These are phyloP conservation scores for Taurulus bubalis DNA, from an alignment of 2,113 vertebrate species.

Conservation along the genomic window DNA sequence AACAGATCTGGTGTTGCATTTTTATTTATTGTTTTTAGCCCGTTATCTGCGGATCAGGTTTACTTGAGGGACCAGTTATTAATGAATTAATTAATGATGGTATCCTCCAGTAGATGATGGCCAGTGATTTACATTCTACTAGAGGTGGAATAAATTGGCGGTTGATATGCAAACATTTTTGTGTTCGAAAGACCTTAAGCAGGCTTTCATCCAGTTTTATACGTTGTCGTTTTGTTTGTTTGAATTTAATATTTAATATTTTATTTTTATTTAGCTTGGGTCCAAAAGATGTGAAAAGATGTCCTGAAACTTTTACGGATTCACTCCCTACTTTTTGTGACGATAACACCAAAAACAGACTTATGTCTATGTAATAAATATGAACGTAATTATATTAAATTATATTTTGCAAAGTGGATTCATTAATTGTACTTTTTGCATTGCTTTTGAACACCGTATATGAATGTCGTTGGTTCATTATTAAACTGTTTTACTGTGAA, in stretches of 20 bases:
- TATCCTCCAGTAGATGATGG: not conserved
- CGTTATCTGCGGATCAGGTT: not conserved
- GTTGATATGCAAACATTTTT: not conserved
- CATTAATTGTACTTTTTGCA: conserved; percentile 23
- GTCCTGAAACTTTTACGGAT: not conserved
- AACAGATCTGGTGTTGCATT: not conserved
- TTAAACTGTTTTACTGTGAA: conserved; percentile 41
- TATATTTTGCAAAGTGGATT: conserved; percentile 33
- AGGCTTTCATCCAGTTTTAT: conserved; percentile 3
- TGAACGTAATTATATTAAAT: conserved; percentile 28
- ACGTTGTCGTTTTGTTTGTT: conserved; percentile 7
- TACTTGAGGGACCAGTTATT: not conserved
- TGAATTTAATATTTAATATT: conserved; percentile 23
- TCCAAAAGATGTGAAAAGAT: conserved; percentile 52
- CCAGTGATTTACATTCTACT: not conserved
- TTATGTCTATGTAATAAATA: not conserved
- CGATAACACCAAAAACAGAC: conserved; percentile 20
- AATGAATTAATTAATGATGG: not conserved
- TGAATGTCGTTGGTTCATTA: conserved; percentile 12
- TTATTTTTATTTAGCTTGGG: conserved; percentile 10
- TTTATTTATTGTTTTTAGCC: not conserved
- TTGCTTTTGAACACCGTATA: conserved; percentile 17
- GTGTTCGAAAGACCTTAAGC: not conserved
- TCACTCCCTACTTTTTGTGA: conserved; percentile 11
- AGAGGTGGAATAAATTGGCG: not conserved